Evolutionary conservation across 2,797 vertebrate species (phyloP).

Genomic region (Rhinophrynus dorsalis): DNA sequence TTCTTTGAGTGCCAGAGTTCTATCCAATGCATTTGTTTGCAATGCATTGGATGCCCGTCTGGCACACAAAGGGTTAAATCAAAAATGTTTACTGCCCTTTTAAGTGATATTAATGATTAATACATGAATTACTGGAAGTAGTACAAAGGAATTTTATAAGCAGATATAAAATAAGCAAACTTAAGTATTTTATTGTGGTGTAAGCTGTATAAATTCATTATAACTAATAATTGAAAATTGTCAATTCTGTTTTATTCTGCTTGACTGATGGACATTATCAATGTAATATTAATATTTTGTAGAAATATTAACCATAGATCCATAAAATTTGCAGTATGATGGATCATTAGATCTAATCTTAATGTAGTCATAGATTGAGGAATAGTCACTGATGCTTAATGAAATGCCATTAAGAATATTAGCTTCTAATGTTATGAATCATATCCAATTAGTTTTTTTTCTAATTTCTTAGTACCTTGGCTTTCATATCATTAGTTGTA

Average conservation of each 20-base stretch:
- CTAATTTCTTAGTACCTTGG: background rate
- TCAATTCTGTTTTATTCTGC: background rate
- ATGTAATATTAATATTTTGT: background rate
- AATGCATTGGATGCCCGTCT: too few species aligned
- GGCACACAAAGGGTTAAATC: too few species aligned
- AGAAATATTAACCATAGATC: conserved; percentile 6
- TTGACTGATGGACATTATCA: background rate
- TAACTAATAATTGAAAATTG: background rate
- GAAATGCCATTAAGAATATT: conserved; percentile 14
- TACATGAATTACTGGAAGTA: too few species aligned
- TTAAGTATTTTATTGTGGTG: conserved; percentile 4
- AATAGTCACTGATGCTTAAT: conserved; percentile 12
- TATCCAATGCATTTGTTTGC: too few species aligned
- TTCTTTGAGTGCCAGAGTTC: too few species aligned
- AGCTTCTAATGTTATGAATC: conserved; percentile 15
- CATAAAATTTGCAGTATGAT: background rate
- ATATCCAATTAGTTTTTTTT: conserved; percentile 3
- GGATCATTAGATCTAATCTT: conserved; percentile 14
- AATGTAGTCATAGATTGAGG: conserved; percentile 15
- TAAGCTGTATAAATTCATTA: conserved; percentile 12
- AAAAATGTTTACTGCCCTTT: too few species aligned
- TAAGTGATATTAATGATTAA: too few species aligned
- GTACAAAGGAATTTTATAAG: background rate
- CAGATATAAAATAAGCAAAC: conserved; percentile 11
- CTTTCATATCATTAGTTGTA: background rate